Conservation (phyloP, 2,888 invertebrate species). For the Acleris holmiana region DNA sequence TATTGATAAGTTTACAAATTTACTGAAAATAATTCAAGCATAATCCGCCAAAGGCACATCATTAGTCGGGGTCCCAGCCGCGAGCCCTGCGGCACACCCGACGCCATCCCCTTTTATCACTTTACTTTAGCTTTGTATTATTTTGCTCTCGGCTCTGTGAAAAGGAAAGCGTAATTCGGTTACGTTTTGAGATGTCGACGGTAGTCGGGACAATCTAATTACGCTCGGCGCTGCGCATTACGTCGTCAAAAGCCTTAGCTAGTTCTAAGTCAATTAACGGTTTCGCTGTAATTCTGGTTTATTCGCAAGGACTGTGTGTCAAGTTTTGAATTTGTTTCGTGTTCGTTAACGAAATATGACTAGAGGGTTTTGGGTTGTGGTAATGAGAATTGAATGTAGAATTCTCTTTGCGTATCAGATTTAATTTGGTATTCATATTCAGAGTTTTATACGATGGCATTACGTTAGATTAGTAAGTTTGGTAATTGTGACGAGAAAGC, state of each 20-base stretch:
- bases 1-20: constrained; percentile 5
- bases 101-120: constrained; percentile 71
- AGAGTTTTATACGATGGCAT: too few species aligned
- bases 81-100: constrained; percentile 71
- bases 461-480: too few species aligned
- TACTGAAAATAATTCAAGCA: constrained; percentile 5
- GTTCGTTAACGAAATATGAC: constrained; percentile 30
- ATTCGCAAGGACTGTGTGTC: constrained; percentile 23
- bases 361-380: constrained; percentile 4
- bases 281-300: constrained; percentile 44
- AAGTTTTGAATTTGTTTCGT: constrained; percentile 33
- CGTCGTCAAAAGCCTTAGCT: constrained; percentile 77
- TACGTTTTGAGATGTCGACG: constrained; percentile 82
- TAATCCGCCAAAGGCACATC: constrained; percentile 31
- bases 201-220: constrained; percentile 75
- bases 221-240: constrained; percentile 70
- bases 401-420: constrained; percentile 5
- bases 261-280: constrained; percentile 60
- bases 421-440: neutral
- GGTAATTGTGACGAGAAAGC: too few species aligned
- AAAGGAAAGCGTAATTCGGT: constrained; percentile 82
- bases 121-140: constrained; percentile 77
- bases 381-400: constrained; percentile 5
- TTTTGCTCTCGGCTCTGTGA: constrained; percentile 76
- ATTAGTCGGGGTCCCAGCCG: constrained; percentile 61